Evolutionary conservation across 30 jellyfish, hydroid and myxozoan species (phyloP).

Genomic region (Cassiopea andromeda): DNA sequence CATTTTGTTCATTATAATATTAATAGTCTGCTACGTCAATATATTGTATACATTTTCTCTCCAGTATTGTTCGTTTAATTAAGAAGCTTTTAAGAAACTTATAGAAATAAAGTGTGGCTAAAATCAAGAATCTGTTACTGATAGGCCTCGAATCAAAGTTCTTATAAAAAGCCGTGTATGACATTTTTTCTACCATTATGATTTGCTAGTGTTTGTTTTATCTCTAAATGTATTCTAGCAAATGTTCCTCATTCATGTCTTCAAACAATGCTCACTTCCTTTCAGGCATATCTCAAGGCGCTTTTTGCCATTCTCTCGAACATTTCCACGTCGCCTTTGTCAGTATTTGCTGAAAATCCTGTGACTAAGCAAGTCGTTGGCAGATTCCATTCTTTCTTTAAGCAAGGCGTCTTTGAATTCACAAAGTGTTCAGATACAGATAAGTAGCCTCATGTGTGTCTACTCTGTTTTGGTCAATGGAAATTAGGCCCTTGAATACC

Average conservation of each 20-base stretch:
- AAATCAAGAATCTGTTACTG: too few relatives aligned
- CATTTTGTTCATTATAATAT: too few relatives aligned
- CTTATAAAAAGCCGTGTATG: too few relatives aligned
- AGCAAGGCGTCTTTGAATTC: conserved; percentile 91
- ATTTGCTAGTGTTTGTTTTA: too few relatives aligned
- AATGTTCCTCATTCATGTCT: neutral
- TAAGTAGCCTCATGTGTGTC: neutral
- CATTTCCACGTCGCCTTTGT: conserved; percentile 67
- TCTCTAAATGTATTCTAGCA: too few relatives aligned
- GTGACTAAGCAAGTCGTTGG: conserved; percentile 92
- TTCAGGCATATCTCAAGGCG: conserved; percentile 91
- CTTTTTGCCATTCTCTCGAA: conserved; percentile 89
- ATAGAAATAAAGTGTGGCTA: too few relatives aligned
- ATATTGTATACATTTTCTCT: too few relatives aligned
- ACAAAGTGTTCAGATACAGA: conserved; percentile 52
- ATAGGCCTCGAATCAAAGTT: too few relatives aligned
- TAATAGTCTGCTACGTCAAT: too few relatives aligned
- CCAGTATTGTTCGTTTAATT: too few relatives aligned
- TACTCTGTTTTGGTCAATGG: neutral
- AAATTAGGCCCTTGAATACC: neutral
- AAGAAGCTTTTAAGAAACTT: too few relatives aligned
- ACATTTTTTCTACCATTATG: too few relatives aligned
- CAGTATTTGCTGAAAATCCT: conserved; percentile 74
- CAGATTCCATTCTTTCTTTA: conserved; percentile 86
- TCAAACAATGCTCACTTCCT: neutral